Evolutionary conservation across 2,113 vertebrate genomes (phyloP).

Genomic region (Calyptomena viridis): DNA sequence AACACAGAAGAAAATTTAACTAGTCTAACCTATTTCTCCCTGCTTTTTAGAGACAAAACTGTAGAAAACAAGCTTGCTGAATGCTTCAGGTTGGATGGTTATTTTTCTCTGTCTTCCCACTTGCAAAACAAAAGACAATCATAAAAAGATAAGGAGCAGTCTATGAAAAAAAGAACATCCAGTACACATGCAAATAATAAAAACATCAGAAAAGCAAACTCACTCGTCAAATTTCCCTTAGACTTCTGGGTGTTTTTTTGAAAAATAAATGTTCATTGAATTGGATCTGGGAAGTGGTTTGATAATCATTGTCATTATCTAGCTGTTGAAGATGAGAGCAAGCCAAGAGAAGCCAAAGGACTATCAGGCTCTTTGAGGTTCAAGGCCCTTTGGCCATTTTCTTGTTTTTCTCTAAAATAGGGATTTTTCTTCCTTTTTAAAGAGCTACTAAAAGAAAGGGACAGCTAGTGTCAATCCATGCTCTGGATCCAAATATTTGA

Average conservation of each 20-base stretch:
- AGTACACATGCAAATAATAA: background rate
- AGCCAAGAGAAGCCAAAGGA: background rate
- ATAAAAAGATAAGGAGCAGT: background rate
- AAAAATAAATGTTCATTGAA: background rate
- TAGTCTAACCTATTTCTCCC: background rate
- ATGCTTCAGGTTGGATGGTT: background rate
- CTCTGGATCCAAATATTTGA: slow-evolving; percentile 44
- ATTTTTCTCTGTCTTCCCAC: slow-evolving; percentile 27
- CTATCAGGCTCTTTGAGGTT: background rate
- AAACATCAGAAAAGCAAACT: background rate
- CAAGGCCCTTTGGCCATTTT: background rate
- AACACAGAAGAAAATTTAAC: background rate
- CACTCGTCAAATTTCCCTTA: background rate
- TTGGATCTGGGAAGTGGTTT: background rate
- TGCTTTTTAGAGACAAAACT: background rate
- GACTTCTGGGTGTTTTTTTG: background rate
- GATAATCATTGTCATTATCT: background rate
- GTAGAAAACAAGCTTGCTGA: background rate
- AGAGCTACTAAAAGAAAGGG: background rate
- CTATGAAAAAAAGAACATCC: background rate
- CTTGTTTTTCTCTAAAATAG: background rate
- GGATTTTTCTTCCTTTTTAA: background rate
- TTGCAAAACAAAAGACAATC: slow-evolving; percentile 1
- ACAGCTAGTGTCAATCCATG: background rate
- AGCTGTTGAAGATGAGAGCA: background rate